These are phyloP conservation scores for Idaea biselata DNA, from an alignment of 2,888 invertebrate genomes.

Conservation along the genomic window DNA sequence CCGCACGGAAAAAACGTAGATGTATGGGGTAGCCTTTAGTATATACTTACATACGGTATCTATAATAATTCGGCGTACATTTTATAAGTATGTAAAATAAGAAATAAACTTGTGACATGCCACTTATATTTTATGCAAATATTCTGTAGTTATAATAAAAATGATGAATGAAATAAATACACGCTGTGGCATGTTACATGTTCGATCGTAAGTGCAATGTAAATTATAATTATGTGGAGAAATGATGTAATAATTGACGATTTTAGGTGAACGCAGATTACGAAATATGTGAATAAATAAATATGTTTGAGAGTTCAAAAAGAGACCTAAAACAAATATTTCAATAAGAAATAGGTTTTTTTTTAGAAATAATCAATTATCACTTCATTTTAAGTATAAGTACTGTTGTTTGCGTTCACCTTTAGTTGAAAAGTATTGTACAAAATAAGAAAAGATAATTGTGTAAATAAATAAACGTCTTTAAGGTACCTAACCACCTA, in stretches of 20 bases:
- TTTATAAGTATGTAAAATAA: not conserved
- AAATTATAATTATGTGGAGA: not conserved
- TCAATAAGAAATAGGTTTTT: too few relatives aligned
- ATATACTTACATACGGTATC: not conserved
- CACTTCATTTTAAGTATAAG: not conserved
- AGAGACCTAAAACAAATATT: too few relatives aligned
- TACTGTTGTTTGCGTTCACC: not conserved
- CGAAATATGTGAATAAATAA: not conserved
- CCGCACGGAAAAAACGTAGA: too few relatives aligned
- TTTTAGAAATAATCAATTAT: not conserved
- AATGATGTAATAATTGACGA: not conserved
- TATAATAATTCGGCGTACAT: not conserved
- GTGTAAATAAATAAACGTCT: constrained; percentile 13
- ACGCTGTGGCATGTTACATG: not conserved
- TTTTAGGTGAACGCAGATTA: not conserved
- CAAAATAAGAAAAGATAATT: constrained; percentile 57
- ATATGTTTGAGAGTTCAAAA: too few relatives aligned
- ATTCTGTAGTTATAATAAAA: not conserved
- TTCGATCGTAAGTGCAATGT: not conserved
- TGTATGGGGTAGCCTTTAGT: too few relatives aligned
- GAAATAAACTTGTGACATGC: not conserved
- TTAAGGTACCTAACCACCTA: not conserved
- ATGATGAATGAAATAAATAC: not conserved
- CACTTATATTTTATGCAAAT: not conserved
- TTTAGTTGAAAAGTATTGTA: constrained; percentile 29